phyloP scores from a whole-genome alignment of 1,140 invertebrate genomes.

The Linepithema humile region DNA sequence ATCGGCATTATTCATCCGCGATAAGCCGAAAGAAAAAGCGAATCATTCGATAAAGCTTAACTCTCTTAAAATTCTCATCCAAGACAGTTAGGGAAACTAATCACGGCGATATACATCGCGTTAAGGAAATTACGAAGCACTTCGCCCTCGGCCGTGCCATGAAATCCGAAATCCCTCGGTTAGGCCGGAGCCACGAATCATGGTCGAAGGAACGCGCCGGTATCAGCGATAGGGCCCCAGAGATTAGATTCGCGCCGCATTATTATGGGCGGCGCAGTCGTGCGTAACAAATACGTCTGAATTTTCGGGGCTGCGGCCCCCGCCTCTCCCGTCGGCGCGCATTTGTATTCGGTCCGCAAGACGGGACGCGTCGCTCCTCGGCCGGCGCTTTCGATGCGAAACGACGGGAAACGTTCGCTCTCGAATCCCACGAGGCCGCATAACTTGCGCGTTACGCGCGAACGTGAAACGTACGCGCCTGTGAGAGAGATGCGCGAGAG shows the following conservation, averaged over 20 bases:
- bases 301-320: slow-evolving; percentile 57
- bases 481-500: slow-evolving; percentile 48
- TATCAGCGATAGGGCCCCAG: slow-evolving; percentile 58
- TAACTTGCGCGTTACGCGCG: slow-evolving; percentile 50
- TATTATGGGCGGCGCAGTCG: slow-evolving; percentile 66
- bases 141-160: slow-evolving; percentile 35
- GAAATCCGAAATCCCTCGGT: slow-evolving; percentile 30
- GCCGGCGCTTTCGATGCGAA: slow-evolving; percentile 62
- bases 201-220: slow-evolving; percentile 33
- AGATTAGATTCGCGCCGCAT: slow-evolving; percentile 68
- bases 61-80: slow-evolving; percentile 26
- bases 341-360: slow-evolving; percentile 70
- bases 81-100: slow-evolving; percentile 48
- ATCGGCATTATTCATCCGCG: neutral
- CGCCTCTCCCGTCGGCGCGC: slow-evolving; percentile 46
- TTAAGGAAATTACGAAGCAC: slow-evolving; percentile 46
- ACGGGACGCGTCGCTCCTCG: slow-evolving; percentile 36
- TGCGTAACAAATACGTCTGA: slow-evolving; percentile 67
- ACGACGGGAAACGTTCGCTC: slow-evolving; percentile 65
- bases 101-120: slow-evolving; percentile 50
- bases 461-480: slow-evolving; percentile 21
- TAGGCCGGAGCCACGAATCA: slow-evolving; percentile 27
- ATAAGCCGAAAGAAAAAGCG: neutral
- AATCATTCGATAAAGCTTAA: neutral
- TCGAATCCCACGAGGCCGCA: slow-evolving; percentile 60